These are phyloP conservation scores for Philhelius pedissequus DNA, from an alignment of 2,888 invertebrate species.

Conservation along the genomic window DNA sequence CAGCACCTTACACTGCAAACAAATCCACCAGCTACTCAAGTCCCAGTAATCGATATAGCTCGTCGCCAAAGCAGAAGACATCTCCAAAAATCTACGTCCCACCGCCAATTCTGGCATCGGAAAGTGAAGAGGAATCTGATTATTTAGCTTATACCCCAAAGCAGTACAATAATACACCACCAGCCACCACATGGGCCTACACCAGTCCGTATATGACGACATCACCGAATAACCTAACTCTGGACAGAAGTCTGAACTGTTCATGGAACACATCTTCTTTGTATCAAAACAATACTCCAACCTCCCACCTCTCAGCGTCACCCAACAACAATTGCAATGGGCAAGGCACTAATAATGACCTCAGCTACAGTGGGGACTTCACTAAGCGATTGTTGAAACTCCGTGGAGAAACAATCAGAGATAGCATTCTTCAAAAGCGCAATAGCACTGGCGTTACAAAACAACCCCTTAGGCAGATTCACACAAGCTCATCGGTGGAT, in stretches of 20 bases:
- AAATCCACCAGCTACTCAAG: conserved; percentile 21
- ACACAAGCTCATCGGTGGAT: conserved; percentile 43
- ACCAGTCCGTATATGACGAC: conserved; percentile 40
- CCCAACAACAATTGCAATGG: conserved; percentile 77
- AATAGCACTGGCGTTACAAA: conserved; percentile 30
- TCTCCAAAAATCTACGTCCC: conserved; percentile 75
- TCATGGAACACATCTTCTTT: conserved; percentile 42
- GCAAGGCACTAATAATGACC: conserved; percentile 79
- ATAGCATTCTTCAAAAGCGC: conserved; percentile 60
- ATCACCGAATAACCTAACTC: conserved; percentile 46
- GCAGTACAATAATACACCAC: conserved; percentile 47
- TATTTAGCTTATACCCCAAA: conserved; percentile 67
- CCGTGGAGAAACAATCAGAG: conserved; percentile 70
- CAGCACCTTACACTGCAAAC: conserved; percentile 29
- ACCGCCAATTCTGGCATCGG: conserved; percentile 73
- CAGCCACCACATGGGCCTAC: conserved; percentile 43
- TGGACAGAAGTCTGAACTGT: conserved; percentile 49
- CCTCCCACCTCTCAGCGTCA: conserved; percentile 53
- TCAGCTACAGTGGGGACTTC: conserved; percentile 86
- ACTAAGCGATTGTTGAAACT: conserved; percentile 80
- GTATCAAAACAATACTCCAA: conserved; percentile 41
- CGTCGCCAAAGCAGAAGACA: conserved; percentile 50
- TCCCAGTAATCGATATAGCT: neutral
- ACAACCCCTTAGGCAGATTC: conserved; percentile 59
- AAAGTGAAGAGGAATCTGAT: conserved; percentile 72